phyloP scores from a whole-genome alignment of 2,113 vertebrate genomes.

The Trochalopteron elliotii region DNA sequence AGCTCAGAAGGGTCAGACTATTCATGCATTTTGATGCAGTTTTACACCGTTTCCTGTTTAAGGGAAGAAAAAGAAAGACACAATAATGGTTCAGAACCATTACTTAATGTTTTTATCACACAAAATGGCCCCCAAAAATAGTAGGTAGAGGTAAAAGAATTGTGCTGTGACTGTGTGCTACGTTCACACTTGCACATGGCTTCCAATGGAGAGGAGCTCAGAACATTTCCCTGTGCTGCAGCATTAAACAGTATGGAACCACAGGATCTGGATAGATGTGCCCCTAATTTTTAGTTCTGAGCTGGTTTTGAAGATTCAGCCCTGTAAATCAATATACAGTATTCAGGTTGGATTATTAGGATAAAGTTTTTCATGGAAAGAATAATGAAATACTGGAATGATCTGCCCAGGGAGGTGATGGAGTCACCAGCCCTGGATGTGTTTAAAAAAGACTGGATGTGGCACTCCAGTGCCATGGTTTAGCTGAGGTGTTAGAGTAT shows the following conservation, averaged over 20 bases:
- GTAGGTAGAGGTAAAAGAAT: not conserved
- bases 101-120: not conserved
- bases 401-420: not conserved
- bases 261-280: not conserved
- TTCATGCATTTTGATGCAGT: too few species aligned
- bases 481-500: not conserved
- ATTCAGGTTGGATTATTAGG: not conserved
- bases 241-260: not conserved
- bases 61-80: not conserved
- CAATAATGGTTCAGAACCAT: not conserved
- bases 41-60: not conserved
- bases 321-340: fast-evolving
- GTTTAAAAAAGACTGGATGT: not conserved
- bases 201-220: not conserved
- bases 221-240: not conserved
- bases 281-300: not conserved
- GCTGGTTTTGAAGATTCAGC: not conserved
- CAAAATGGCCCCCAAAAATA: not conserved
- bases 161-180: fast-evolving
- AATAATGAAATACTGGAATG: not conserved
- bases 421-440: not conserved
- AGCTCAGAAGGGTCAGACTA: not conserved
- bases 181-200: fast-evolving
- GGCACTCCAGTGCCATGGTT: not conserved
- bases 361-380: not conserved